phyloP scores from a whole-genome alignment of 2,113 vertebrate genomes.

The Eleginops maclovinus region DNA sequence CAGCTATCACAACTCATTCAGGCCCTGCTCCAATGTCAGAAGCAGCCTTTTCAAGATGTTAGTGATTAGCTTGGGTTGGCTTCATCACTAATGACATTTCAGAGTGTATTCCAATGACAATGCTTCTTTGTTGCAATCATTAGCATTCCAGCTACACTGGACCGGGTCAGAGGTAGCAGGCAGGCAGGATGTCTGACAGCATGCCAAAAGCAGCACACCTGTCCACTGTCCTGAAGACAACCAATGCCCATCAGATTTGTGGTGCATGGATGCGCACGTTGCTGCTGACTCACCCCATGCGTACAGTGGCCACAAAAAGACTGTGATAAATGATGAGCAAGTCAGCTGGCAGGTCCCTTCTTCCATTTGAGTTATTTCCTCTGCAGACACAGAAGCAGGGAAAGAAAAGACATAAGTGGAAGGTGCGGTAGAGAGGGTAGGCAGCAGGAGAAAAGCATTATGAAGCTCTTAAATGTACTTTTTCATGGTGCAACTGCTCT shows the following conservation, averaged over 20 bases:
- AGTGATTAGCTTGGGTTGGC: conserved; percentile 69
- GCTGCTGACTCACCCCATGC: conserved; percentile 72
- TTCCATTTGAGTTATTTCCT: conserved; percentile 69
- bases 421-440: conserved; percentile 21
- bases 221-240: conserved; percentile 65
- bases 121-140: conserved; percentile 54
- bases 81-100: conserved; percentile 72
- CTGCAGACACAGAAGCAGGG: conserved; percentile 53
- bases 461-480: conserved; percentile 50
- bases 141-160: conserved; percentile 62
- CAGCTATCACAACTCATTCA: conserved; percentile 58
- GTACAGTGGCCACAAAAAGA: conserved; percentile 62
- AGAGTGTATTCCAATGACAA: conserved; percentile 57
- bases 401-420: conserved; percentile 37
- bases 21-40: conserved; percentile 57
- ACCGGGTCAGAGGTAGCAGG: conserved; percentile 67
- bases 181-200: conserved; percentile 64
- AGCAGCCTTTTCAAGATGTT: conserved; percentile 73
- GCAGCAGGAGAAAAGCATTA: conserved; percentile 46
- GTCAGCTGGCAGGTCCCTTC: conserved; percentile 65
- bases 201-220: conserved; percentile 65
- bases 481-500: conserved; percentile 24
- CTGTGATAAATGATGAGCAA: conserved; percentile 69
- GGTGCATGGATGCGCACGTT: conserved; percentile 47
- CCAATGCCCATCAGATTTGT: conserved; percentile 33